phyloP scores from a whole-genome alignment of 1,140 invertebrate genomes.

The Camponotus pennsylvanicus region DNA sequence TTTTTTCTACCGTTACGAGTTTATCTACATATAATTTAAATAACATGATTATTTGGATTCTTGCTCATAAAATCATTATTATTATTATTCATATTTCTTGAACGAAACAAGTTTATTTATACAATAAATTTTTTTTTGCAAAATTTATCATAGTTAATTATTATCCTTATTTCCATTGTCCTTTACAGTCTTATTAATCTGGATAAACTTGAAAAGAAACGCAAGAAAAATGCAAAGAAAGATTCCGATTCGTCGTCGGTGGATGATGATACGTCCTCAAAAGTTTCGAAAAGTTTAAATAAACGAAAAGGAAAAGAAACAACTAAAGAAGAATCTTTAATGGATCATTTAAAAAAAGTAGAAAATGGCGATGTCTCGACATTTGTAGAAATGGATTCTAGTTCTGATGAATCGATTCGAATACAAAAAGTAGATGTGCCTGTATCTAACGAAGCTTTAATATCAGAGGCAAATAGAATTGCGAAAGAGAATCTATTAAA shows the following conservation, averaged over 20 bases:
- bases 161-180: slow-evolving; percentile 49
- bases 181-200: slow-evolving; percentile 74
- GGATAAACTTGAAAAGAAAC: slow-evolving; percentile 64
- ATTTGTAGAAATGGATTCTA: slow-evolving; percentile 54
- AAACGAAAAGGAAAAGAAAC: slow-evolving; percentile 52
- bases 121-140: slow-evolving; percentile 22
- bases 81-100: not conserved
- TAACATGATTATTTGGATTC: not conserved
- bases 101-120: slow-evolving; percentile 3
- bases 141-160: slow-evolving; percentile 10
- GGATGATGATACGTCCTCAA: slow-evolving; percentile 65
- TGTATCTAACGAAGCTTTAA: slow-evolving; percentile 69
- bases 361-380: slow-evolving; percentile 65
- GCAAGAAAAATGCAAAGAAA: slow-evolving; percentile 56
- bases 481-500: slow-evolving; percentile 76
- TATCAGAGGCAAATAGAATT: slow-evolving; percentile 72
- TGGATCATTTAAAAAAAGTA: slow-evolving; percentile 76
- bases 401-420: slow-evolving; percentile 52
- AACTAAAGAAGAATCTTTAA: slow-evolving; percentile 73
- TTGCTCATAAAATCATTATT: not conserved
- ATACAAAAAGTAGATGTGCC: slow-evolving; percentile 28
- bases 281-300: slow-evolving; percentile 47
- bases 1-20: not conserved
- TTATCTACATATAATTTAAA: too few species aligned
- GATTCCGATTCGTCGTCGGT: slow-evolving; percentile 49